phyloP scores from a whole-genome alignment of 2,797 vertebrate genomes.

The Falco novaeseelandiae region DNA sequence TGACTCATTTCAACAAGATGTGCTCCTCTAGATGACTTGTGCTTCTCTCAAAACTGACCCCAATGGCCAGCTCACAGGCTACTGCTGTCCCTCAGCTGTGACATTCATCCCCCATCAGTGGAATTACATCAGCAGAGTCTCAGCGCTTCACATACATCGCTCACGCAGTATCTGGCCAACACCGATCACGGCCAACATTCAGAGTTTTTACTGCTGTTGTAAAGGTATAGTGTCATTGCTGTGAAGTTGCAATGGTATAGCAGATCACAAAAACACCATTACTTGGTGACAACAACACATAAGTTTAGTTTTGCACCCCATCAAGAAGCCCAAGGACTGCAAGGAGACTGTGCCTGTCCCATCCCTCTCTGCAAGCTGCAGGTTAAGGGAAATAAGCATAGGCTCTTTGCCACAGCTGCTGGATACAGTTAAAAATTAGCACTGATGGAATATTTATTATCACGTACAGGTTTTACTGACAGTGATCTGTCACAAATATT shows the following conservation, averaged over 20 bases:
- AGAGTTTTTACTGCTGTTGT: background rate
- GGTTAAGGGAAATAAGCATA: background rate
- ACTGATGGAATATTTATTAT: background rate
- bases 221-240: background rate
- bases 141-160: background rate
- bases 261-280: background rate
- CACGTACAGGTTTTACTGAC: background rate
- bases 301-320: background rate
- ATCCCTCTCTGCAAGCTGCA: fast-evolving
- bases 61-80: background rate
- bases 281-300: background rate
- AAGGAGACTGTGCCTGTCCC: fast-evolving
- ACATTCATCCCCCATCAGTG: background rate
- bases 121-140: background rate
- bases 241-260: background rate
- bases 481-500: background rate
- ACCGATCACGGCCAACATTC: background rate
- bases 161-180: fast-evolving
- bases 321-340: background rate
- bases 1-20: background rate
- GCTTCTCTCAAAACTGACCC: background rate
- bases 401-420: background rate
- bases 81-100: background rate
- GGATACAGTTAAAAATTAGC: background rate
- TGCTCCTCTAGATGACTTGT: too few species aligned